A percentile compares a stretch with the other conserved stretches of the same genome.
These are phyloP conservation scores for Cyclura pinguis DNA, from an alignment of 2,797 vertebrate species.

Conservation along the genomic window DNA sequence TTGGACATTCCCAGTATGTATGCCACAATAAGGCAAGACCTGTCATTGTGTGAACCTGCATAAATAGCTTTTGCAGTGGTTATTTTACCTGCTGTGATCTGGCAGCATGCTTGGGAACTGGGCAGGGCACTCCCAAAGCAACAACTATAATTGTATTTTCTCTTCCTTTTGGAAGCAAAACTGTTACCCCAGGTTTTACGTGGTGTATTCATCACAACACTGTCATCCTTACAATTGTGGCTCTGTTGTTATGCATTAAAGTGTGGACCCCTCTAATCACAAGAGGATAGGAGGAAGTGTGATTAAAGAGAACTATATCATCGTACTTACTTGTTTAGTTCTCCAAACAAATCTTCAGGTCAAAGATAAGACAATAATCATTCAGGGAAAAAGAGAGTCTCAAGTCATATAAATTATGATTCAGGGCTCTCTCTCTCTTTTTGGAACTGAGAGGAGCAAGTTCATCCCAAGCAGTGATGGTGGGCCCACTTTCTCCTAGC, in stretches of 20 bases:
- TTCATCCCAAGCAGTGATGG: not conserved
- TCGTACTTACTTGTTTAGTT: not conserved
- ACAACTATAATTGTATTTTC: slow-evolving; percentile 7
- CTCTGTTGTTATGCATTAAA: not conserved
- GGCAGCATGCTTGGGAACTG: not conserved
- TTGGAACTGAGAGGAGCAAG: not conserved
- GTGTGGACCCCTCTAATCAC: not conserved
- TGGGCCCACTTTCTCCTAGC: not conserved
- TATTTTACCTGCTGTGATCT: not conserved
- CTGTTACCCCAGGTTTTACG: not conserved
- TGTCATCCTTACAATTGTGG: slow-evolving; percentile 5
- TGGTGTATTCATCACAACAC: not conserved
- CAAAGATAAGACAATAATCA: not conserved
- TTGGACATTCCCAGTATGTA: not conserved
- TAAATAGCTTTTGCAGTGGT: not conserved
- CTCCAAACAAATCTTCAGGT: not conserved
- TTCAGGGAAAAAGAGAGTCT: not conserved
- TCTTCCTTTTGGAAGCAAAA: not conserved
- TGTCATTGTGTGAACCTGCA: not conserved
- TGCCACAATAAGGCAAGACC: not conserved
- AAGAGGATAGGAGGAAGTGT: not conserved
- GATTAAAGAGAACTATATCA: not conserved
- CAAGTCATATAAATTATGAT: not conserved
- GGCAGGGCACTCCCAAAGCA: not conserved
- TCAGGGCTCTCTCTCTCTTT: not conserved